A percentile compares a stretch with the other conserved stretches of the same genome.
phyloP scores from a whole-genome alignment of 2,888 invertebrate species.

The Plagodis dolabraria region DNA sequence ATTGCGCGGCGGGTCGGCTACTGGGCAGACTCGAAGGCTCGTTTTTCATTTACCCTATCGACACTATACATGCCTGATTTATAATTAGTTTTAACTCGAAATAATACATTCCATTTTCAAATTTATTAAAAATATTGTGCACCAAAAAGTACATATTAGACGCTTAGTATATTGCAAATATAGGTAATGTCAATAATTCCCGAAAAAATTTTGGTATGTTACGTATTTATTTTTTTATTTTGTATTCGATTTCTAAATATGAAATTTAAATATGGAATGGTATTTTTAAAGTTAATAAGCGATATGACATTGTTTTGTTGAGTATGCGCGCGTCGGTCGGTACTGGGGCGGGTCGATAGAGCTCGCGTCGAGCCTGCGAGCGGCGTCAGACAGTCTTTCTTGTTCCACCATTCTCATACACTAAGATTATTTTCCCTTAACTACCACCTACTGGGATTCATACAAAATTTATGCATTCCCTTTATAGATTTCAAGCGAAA shows the following conservation, averaged over 20 bases:
- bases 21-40: conserved; percentile 65
- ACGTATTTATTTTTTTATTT: background rate
- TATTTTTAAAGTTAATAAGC: conserved; percentile 24
- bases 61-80: conserved; percentile 52
- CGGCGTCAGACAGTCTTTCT: conserved; percentile 82
- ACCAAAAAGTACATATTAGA: background rate
- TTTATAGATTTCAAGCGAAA: conserved; percentile 40
- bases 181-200: background rate
- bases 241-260: background rate
- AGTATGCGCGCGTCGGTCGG: conserved; percentile 81
- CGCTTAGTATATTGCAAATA: too few relatives aligned
- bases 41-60: conserved; percentile 54
- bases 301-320: conserved; percentile 51
- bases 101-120: background rate
- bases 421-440: conserved; percentile 57
- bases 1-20: conserved; percentile 64
- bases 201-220: background rate
- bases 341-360: conserved; percentile 72
- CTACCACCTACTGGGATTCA: conserved; percentile 32
- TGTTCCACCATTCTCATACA: conserved; percentile 68
- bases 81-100: conserved; percentile 4
- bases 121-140: background rate
- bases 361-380: conserved; percentile 65
- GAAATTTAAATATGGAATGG: conserved; percentile 14
- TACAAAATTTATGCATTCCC: conserved; percentile 44